A percentile compares a stretch with the other conserved stretches of the same genome.
Evolutionary conservation across 2,113 vertebrate genomes (phyloP).

Genomic region (Triplophysa siluroides): DNA sequence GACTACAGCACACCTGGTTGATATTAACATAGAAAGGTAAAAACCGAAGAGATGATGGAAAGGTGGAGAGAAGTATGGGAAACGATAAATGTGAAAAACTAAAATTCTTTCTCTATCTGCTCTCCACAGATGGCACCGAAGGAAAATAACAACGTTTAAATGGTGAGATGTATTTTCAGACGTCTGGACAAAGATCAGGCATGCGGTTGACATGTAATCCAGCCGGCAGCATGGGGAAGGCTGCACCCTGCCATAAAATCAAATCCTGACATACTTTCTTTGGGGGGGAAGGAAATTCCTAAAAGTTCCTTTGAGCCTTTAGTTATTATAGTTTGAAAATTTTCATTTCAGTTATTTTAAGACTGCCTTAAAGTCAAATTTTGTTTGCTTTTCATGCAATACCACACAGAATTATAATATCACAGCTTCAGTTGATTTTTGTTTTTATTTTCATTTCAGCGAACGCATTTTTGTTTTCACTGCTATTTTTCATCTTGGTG

Average conservation of each 20-base stretch:
- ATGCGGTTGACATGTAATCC: conserved; percentile 58
- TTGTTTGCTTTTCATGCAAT: too few species aligned
- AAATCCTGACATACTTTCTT: conserved; percentile 51
- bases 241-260: conserved; percentile 57
- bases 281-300: conserved; percentile 47
- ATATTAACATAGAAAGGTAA: conserved; percentile 20
- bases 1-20: conserved; percentile 35
- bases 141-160: conserved; percentile 49
- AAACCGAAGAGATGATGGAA: background rate
- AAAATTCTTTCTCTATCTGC: conserved; percentile 43
- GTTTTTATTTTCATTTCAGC: too few species aligned
- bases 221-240: conserved; percentile 54
- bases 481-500: too few species aligned
- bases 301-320: conserved; percentile 43
- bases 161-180: conserved; percentile 52
- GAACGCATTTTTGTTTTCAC: too few species aligned
- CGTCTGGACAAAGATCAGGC: conserved; percentile 55
- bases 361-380: too few species aligned
- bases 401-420: too few species aligned
- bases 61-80: background rate
- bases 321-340: too few species aligned
- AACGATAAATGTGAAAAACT: conserved; percentile 36
- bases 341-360: too few species aligned
- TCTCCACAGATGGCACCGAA: conserved; percentile 16
- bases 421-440: too few species aligned